These are phyloP conservation scores for Nylanderia fulva DNA, from an alignment of 1,140 invertebrate species.

Conservation along the genomic window DNA sequence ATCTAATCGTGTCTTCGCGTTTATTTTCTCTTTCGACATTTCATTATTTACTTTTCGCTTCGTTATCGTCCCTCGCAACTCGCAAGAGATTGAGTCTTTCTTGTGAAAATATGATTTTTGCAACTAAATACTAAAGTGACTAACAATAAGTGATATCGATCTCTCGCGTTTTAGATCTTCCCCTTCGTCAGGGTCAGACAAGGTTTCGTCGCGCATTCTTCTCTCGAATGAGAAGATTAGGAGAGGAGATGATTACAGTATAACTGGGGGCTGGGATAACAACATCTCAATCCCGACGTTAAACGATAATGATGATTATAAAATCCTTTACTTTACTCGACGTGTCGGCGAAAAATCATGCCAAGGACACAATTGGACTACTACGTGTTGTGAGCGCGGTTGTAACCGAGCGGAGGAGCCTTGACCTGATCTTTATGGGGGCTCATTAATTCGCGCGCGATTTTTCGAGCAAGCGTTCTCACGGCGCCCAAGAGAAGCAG, in stretches of 20 bases:
- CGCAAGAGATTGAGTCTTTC: neutral
- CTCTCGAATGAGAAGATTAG: neutral
- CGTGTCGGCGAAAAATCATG: slow-evolving; percentile 18
- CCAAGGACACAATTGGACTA: slow-evolving; percentile 53
- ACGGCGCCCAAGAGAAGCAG: neutral
- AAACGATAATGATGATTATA: slow-evolving; percentile 19
- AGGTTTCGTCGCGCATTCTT: neutral
- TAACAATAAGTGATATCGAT: neutral
- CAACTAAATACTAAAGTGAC: neutral
- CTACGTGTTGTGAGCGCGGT: neutral
- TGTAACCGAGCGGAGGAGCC: slow-evolving; percentile 20
- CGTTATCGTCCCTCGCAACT: neutral
- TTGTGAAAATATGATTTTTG: neutral
- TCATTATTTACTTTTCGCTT: neutral
- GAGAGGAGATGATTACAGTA: neutral
- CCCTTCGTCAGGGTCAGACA: neutral
- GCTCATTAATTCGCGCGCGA: slow-evolving; percentile 25
- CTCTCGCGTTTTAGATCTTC: neutral
- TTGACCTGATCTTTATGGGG: slow-evolving; percentile 45
- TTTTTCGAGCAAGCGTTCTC: slow-evolving; percentile 17
- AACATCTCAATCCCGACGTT: neutral
- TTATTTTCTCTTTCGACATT: neutral
- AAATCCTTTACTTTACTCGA: slow-evolving; percentile 4
- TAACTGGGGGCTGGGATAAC: neutral
- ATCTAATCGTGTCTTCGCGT: neutral